A percentile compares a stretch with the other conserved stretches of the same genome.
These are phyloP conservation scores for Harpagifer antarcticus DNA, from an alignment of 2,797 vertebrate species.

Conservation along the genomic window DNA sequence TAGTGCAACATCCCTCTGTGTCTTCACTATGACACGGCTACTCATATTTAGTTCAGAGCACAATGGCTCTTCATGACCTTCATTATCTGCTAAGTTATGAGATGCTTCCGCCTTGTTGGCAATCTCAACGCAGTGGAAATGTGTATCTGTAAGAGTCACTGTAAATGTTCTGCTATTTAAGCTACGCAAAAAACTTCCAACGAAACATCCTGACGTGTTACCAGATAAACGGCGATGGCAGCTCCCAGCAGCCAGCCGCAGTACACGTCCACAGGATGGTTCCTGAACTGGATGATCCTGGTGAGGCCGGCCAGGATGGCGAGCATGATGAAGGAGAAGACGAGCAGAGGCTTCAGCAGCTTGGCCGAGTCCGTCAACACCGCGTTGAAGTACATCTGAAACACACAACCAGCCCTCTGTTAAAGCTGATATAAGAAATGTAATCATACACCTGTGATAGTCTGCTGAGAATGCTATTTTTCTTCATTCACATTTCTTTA, in stretches of 20 bases:
- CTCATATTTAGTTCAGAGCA: neutral
- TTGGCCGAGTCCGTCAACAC: slow-evolving; percentile 95
- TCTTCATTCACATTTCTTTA: neutral
- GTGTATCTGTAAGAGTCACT: neutral
- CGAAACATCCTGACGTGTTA: slow-evolving; percentile 66
- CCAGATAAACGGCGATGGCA: slow-evolving; percentile 95
- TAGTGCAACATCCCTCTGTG: neutral
- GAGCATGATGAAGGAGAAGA: slow-evolving; percentile 94
- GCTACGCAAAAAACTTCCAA: neutral
- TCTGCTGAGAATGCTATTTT: neutral
- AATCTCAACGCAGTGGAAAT: neutral
- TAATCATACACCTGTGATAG: neutral
- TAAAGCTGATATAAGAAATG: neutral
- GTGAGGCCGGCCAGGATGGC: slow-evolving; percentile 94
- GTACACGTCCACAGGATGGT: slow-evolving; percentile 95
- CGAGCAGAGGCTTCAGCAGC: slow-evolving; percentile 94
- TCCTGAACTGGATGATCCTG: slow-evolving; percentile 94
- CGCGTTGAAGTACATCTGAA: slow-evolving; percentile 97
- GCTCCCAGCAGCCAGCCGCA: slow-evolving; percentile 94
- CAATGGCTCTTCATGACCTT: neutral
- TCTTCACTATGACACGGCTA: neutral
- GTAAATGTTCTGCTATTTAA: neutral
- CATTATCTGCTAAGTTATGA: neutral
- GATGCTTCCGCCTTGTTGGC: neutral
- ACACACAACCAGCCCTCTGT: slow-evolving; percentile 24